Conservation (phyloP, 2,888 invertebrate genomes). For the Eledone cirrhosa region DNA sequence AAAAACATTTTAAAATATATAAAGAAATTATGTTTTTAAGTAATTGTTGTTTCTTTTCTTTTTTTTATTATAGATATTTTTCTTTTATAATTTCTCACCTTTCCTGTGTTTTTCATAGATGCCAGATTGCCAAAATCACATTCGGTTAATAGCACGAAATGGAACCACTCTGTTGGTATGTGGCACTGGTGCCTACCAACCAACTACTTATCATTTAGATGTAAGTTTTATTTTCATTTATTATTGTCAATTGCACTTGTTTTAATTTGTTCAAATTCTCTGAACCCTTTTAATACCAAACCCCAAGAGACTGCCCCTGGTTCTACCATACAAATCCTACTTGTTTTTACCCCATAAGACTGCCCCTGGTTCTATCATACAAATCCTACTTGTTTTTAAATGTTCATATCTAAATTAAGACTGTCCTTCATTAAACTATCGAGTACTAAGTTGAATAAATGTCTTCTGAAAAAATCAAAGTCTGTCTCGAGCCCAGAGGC, state of each 20-base stretch:
- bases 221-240: constrained; percentile 33
- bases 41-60: too few species aligned
- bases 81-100: background rate
- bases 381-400: too few species aligned
- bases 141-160: constrained; percentile 40
- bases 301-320: background rate
- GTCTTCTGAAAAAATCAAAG: too few species aligned
- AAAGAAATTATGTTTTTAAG: too few species aligned
- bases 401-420: too few species aligned
- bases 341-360: too few species aligned
- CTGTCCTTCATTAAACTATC: too few species aligned
- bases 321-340: too few species aligned
- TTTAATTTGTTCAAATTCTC: background rate
- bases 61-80: background rate
- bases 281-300: background rate
- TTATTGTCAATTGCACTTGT: background rate
- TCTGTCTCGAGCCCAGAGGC: too few species aligned
- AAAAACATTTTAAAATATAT: too few species aligned
- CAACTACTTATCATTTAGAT: constrained; percentile 40
- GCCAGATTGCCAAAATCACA: constrained; percentile 45
- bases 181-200: constrained; percentile 41
- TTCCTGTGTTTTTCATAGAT: constrained; percentile 31
- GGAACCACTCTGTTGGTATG: constrained; percentile 40
- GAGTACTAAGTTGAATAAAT: too few species aligned
- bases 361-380: too few species aligned